A percentile compares a stretch with the other conserved stretches of the same genome.
phyloP scores from a whole-genome alignment of 2,113 vertebrate genomes.

The Clarias macrocephalus region DNA sequence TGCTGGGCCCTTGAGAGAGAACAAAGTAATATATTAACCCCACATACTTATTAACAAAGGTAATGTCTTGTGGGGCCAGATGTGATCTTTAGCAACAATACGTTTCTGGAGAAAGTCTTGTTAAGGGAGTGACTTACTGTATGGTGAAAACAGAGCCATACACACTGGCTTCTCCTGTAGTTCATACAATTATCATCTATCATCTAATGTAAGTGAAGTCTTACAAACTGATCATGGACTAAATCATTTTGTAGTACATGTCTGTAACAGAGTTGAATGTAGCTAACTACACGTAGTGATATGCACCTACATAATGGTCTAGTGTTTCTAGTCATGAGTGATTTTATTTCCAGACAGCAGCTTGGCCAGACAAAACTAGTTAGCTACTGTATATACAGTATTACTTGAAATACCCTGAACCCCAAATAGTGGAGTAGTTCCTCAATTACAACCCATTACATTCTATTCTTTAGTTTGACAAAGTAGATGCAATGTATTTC shows the following conservation, averaged over 20 bases:
- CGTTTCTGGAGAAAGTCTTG: background rate
- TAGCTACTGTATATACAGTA: background rate
- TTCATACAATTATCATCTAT: background rate
- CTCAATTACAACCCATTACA: background rate
- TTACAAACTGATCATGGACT: background rate
- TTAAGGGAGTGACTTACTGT: background rate
- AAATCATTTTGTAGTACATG: background rate
- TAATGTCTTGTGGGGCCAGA: background rate
- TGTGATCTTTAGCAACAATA: background rate
- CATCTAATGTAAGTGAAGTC: background rate
- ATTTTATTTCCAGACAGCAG: background rate
- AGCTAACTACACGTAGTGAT: background rate
- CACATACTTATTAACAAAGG: conserved; percentile 2
- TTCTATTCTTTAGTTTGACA: background rate
- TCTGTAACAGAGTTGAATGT: background rate
- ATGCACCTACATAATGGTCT: background rate
- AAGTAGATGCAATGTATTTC: background rate
- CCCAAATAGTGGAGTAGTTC: background rate
- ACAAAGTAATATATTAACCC: conserved; percentile 3
- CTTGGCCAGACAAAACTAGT: background rate
- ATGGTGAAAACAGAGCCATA: background rate
- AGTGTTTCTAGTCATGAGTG: background rate
- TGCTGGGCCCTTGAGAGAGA: background rate
- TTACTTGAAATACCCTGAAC: background rate
- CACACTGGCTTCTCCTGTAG: background rate